These are phyloP conservation scores for Gonatopus flavifemur DNA, from an alignment of 1,140 invertebrate genomes.

Conservation along the genomic window DNA sequence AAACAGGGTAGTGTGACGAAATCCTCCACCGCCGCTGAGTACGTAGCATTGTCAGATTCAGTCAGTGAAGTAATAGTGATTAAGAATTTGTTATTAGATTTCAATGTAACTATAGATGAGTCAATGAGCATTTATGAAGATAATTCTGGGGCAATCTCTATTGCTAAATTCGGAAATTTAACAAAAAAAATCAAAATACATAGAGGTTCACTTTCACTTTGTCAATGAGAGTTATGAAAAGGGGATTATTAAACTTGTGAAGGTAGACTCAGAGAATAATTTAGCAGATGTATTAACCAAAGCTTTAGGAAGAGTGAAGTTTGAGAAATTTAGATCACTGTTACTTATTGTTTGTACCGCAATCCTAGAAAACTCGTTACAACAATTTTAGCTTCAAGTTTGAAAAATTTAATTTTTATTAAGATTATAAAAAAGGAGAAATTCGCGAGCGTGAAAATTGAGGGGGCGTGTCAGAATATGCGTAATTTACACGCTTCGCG, in stretches of 20 bases:
- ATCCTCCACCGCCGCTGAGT: too few species aligned
- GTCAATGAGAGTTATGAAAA: constrained; percentile 2
- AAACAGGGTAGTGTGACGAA: too few species aligned
- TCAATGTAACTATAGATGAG: constrained; percentile 14
- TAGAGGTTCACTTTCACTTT: constrained; percentile 10
- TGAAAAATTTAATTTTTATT: too few species aligned
- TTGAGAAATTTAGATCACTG: not conserved
- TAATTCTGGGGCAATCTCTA: constrained; percentile 22
- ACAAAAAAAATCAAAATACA: constrained; percentile 18
- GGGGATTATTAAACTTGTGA: constrained; percentile 3
- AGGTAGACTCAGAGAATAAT: constrained; percentile 7
- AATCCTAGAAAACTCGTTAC: too few species aligned
- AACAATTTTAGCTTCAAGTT: too few species aligned
- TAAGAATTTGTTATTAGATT: constrained; percentile 10
- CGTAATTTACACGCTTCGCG: too few species aligned
- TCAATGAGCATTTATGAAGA: constrained; percentile 23
- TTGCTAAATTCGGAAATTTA: constrained; percentile 26
- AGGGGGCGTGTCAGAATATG: not conserved
- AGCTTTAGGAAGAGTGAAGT: constrained; percentile 6
- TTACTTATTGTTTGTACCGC: not conserved
- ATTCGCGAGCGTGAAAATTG: not conserved
- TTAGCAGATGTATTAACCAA: constrained; percentile 12
- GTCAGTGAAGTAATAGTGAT: constrained; percentile 17
- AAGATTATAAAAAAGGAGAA: not conserved
- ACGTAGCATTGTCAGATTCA: constrained; percentile 22